These are phyloP conservation scores for Epsilonema sp. DNA, from an alignment of 2,888 invertebrate genomes.

Conservation along the genomic window DNA sequence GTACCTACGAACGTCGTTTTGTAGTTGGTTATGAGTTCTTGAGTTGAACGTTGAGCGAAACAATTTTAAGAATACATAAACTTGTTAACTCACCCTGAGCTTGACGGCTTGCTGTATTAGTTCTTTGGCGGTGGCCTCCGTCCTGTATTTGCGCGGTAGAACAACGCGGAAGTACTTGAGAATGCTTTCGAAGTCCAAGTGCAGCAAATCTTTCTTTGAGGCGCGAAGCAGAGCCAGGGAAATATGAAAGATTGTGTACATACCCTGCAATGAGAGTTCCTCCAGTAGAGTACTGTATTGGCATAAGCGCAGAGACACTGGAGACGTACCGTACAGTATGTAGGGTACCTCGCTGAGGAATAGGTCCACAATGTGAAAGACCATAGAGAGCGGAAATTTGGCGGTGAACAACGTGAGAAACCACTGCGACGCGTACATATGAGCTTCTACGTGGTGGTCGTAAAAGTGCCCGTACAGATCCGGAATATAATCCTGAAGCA, in stretches of 20 bases:
- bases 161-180: slow-evolving; percentile 93
- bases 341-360: slow-evolving; percentile 48
- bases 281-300: too few species aligned
- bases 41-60: too few species aligned
- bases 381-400: slow-evolving; percentile 83
- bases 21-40: too few species aligned
- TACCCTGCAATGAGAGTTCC: slow-evolving; percentile 52
- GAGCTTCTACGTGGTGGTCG: slow-evolving; percentile 60
- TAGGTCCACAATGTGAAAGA: slow-evolving; percentile 89
- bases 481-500: slow-evolving; percentile 33
- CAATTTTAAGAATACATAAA: too few species aligned
- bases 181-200: slow-evolving; percentile 87
- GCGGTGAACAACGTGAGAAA: slow-evolving; percentile 98
- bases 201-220: slow-evolving; percentile 69
- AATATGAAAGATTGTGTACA: slow-evolving; percentile 85
- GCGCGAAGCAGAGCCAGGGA: slow-evolving; percentile 71
- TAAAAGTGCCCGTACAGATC: slow-evolving; percentile 37
- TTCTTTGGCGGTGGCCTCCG: slow-evolving; percentile 64
- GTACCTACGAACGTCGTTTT: too few species aligned
- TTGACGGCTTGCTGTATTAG: slow-evolving; percentile 73
- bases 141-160: slow-evolving; percentile 82
- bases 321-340: too few species aligned
- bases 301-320: too few species aligned
- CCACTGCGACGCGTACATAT: slow-evolving; percentile 99
- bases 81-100: slow-evolving; percentile 46